Conservation (phyloP, 2,888 invertebrate genomes). For the Oxycera nigricornis region DNA sequence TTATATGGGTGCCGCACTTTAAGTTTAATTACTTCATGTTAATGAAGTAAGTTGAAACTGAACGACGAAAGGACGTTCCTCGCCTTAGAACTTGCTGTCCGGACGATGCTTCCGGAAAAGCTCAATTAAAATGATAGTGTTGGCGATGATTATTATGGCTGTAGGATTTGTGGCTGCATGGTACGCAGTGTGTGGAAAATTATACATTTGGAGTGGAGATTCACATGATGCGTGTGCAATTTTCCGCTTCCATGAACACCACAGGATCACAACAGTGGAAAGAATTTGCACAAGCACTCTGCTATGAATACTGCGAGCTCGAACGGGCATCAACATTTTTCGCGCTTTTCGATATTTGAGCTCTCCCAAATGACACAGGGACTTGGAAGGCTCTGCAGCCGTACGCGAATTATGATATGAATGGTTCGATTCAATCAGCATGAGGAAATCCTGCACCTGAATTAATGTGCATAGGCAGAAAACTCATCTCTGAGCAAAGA, state of each 20-base stretch:
- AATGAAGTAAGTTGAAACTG: slow-evolving; percentile 7
- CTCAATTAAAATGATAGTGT: background rate
- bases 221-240: slow-evolving; percentile 14
- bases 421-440: background rate
- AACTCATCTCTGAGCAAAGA: background rate
- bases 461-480: background rate
- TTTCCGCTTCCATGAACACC: slow-evolving; percentile 10
- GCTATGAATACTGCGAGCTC: background rate
- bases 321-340: background rate
- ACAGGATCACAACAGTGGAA: background rate
- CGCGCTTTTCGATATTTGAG: background rate
- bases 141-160: background rate
- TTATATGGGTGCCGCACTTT: slow-evolving; percentile 1
- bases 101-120: background rate
- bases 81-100: background rate
- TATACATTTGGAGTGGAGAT: background rate
- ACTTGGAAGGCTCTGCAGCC: too few species aligned
- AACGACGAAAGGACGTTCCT: background rate
- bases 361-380: too few species aligned
- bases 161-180: background rate
- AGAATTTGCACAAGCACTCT: background rate
- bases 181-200: slow-evolving; percentile 1
- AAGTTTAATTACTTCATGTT: slow-evolving; percentile 36
- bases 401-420: background rate
- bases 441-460: background rate